Base-by-base conservation (phyloP, 1,140 invertebrate species). In the Penaeus indicus region DNA sequence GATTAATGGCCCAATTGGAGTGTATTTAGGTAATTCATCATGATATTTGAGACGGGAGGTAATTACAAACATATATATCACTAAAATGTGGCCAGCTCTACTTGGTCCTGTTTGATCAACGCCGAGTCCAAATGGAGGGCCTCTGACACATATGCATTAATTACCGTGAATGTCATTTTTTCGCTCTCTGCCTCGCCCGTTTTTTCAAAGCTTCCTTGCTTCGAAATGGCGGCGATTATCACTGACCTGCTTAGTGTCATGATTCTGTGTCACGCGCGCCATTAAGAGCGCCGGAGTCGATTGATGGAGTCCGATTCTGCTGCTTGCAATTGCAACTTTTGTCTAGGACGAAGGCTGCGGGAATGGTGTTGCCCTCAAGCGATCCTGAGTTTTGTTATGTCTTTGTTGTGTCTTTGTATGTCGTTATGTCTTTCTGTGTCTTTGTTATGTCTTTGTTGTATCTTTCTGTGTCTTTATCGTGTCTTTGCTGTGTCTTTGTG, bases 11-110 rank as follows among this genome's bases (percentile, higher is more conserved):
- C n/a, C 47, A 42, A 60, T 42, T 80, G 78, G 61, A 80, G 78
- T 61, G 78, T 80, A 80, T 80, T 80, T 60, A 80, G 78, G 78
- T 80, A 60, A 80, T 80, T 80, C 78, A 80, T 80, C 47, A 60
- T 80, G 78, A 80, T 80, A 80, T 80, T 80, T 80, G 78, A 80
- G 78, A 60, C 78, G 72, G 16, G 10, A 80, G 78, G 78, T 80
- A 80, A 80, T 80, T 80, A 80, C 78, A 80, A 80, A 80, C 78
- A 80, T 60, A 80, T 80, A 80, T 80, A 80, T 80, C 78, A 80
- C 78, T 60, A 60, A 60, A 61, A 61, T 47, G 77, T 21, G 77
- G 22, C 77, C 32, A 38, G 27, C 72, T 75, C 72, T 75, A 75
- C 72, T 75, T 75, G 72, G 72, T 27, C 72, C 27, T 75, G 72